Evolutionary conservation across 1,140 invertebrate genomes (phyloP).

Genomic region (Drosophila ambigua): DNA sequence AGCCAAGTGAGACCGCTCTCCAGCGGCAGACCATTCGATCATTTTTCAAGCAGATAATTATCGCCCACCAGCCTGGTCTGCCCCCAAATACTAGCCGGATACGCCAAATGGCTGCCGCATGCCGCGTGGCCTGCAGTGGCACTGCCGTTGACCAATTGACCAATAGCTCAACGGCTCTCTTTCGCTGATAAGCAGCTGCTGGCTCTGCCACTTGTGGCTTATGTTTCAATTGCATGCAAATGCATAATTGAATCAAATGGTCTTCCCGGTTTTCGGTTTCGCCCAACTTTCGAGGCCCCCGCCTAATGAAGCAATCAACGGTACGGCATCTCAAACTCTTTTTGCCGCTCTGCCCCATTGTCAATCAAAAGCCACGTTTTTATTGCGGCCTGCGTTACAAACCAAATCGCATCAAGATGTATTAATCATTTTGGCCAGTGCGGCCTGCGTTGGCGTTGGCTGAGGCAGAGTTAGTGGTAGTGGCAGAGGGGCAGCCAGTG

Average conservation of each 20-base stretch:
- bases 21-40: constrained; percentile 62
- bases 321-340: constrained; percentile 63
- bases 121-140: constrained; percentile 6
- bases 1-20: constrained; percentile 51
- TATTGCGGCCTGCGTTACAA: constrained; percentile 74
- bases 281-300: constrained; percentile 48
- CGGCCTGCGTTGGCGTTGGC: constrained; percentile 59
- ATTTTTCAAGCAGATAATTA: constrained; percentile 77
- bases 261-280: constrained; percentile 30
- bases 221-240: constrained; percentile 79
- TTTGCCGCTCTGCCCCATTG: constrained; percentile 56
- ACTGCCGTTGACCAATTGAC: constrained; percentile 52
- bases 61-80: constrained; percentile 68
- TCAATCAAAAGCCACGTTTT: constrained; percentile 78
- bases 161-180: constrained; percentile 52
- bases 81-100: constrained; percentile 50
- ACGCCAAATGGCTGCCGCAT: constrained; percentile 38
- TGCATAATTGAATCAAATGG: constrained; percentile 78
- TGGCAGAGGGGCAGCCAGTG: constrained; percentile 18
- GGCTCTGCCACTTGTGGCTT: constrained; percentile 22
- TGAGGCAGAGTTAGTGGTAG: constrained; percentile 6
- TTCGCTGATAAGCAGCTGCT: constrained; percentile 39
- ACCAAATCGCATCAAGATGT: constrained; percentile 81
- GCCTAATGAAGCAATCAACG: constrained; percentile 78
- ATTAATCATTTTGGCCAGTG: constrained; percentile 73